Conservation (phyloP, 2,113 vertebrate species). For the Eulemur macaco region DNA sequence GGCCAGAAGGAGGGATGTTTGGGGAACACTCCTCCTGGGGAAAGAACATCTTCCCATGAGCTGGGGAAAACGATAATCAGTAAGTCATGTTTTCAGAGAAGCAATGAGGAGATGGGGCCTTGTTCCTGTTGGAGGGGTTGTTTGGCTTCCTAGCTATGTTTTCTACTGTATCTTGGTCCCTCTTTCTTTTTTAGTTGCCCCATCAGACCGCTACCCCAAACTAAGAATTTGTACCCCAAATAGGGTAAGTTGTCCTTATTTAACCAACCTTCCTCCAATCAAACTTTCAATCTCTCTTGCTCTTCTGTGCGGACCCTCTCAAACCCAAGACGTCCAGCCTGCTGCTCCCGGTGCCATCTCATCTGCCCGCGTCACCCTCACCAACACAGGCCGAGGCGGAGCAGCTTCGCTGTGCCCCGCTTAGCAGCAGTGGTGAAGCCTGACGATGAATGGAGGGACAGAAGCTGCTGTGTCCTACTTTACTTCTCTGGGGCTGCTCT, state of each 20-base stretch:
- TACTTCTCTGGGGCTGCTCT: not conserved
- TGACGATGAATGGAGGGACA: accelerated
- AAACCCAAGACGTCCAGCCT: not conserved
- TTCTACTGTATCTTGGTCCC: not conserved
- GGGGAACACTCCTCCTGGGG: not conserved
- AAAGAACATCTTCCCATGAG: conserved; percentile 27
- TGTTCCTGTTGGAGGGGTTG: not conserved
- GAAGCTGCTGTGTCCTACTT: not conserved
- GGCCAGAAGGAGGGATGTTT: not conserved
- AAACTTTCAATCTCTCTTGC: not conserved
- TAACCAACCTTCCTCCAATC: not conserved
- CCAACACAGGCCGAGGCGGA: accelerated
- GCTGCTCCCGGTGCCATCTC: not conserved
- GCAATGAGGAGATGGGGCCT: not conserved
- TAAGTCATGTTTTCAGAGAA: not conserved
- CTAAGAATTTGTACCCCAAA: not conserved
- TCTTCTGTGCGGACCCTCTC: not conserved
- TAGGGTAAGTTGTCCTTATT: not conserved
- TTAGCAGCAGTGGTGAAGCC: not conserved
- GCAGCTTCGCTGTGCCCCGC: not conserved
- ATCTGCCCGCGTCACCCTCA: no score
- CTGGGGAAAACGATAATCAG: not conserved
- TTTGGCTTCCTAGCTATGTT: not conserved
- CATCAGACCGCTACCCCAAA: not conserved
- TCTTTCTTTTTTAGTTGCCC: not conserved